Evolutionary conservation across 2,888 invertebrate species (phyloP).

Genomic region (Globia sparganii): DNA sequence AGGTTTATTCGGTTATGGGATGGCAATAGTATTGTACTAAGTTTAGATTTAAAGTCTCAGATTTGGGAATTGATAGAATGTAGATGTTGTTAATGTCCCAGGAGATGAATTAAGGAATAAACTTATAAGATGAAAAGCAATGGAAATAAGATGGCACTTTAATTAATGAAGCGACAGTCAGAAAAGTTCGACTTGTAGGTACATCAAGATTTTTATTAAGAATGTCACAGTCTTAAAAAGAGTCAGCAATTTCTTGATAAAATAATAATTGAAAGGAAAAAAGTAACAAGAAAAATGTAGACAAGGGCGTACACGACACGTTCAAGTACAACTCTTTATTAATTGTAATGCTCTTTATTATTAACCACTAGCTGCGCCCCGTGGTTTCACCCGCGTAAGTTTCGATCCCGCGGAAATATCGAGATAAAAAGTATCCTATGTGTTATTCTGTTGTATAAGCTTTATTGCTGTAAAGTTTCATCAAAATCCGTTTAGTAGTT

Average conservation of each 20-base stretch:
- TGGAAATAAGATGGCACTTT: not conserved
- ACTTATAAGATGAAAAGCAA: not conserved
- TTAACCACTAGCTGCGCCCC: too few species aligned
- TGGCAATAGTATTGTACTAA: conserved; percentile 35
- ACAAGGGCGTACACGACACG: too few species aligned
- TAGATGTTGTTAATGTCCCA: not conserved
- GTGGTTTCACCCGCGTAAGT: too few species aligned
- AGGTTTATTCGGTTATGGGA: conserved; percentile 58
- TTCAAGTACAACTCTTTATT: not conserved
- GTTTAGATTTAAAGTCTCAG: conserved; percentile 23
- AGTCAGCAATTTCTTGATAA: not conserved
- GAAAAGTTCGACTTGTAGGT: not conserved
- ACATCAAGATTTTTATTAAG: not conserved
- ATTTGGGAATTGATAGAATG: conserved; percentile 8
- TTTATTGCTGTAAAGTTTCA: too few species aligned
- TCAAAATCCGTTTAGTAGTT: too few species aligned
- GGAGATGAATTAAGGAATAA: not conserved
- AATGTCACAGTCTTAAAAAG: not conserved
- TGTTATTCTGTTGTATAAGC: too few species aligned
- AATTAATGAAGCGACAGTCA: not conserved
- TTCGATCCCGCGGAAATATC: too few species aligned
- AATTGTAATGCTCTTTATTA: not conserved
- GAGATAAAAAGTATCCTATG: too few species aligned
- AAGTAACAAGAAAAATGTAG: not conserved
- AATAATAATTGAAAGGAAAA: not conserved